Percentiles rank a stretch among this genome's conserved stretches.
These are phyloP conservation scores for Sarcophaga peregrina DNA, from an alignment of 1,140 invertebrate genomes.

Conservation along the genomic window DNA sequence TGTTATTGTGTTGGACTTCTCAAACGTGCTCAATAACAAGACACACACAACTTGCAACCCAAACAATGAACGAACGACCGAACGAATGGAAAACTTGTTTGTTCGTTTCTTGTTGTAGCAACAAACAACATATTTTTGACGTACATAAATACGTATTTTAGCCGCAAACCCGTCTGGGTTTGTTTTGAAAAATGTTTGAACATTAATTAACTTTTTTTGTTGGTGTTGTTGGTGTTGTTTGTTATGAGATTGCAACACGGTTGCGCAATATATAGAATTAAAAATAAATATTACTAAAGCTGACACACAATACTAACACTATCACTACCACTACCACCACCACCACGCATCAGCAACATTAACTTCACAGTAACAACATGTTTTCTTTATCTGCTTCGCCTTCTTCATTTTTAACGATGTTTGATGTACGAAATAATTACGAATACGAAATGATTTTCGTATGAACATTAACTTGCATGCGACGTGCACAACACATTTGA, in stretches of 20 bases:
- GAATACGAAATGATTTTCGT: background rate
- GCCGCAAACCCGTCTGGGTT: slow-evolving; percentile 6
- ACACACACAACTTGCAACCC: background rate
- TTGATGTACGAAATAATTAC: slow-evolving; percentile 9
- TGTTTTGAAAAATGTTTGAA: background rate
- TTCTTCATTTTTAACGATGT: background rate
- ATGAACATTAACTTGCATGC: background rate
- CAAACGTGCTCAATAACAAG: background rate
- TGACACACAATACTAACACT: slow-evolving; percentile 53
- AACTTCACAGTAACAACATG: background rate
- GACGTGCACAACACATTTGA: background rate
- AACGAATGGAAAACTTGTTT: background rate
- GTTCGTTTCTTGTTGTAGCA: background rate
- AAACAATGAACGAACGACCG: background rate
- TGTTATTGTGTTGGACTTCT: background rate
- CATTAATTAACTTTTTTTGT: slow-evolving; percentile 7
- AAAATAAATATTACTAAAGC: slow-evolving; percentile 51
- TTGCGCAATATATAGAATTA: slow-evolving; percentile 65
- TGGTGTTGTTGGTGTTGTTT: slow-evolving; percentile 41
- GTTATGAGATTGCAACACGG: slow-evolving; percentile 64
- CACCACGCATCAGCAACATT: too few relatives aligned
- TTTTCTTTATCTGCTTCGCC: background rate
- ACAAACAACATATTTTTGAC: background rate
- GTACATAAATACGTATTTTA: too few relatives aligned
- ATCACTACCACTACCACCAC: background rate